phyloP scores from a whole-genome alignment of 2,888 invertebrate species.

The Campopleginae sp. region DNA sequence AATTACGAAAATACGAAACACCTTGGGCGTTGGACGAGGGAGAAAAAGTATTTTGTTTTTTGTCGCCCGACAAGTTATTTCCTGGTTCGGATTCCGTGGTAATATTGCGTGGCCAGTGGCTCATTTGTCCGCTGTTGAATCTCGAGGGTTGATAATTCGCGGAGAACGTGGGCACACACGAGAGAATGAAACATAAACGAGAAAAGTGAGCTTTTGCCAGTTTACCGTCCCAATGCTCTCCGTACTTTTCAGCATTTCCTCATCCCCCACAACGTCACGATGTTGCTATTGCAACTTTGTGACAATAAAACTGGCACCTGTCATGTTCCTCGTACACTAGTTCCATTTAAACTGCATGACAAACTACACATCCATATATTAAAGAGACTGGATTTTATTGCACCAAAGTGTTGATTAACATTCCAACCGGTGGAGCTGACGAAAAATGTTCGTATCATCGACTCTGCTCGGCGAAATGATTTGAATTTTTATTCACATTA shows the following conservation, averaged over 20 bases:
- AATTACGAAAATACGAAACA: conserved; percentile 8
- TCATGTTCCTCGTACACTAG: neutral
- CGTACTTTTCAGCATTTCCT: conserved; percentile 37
- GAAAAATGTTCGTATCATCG: neutral
- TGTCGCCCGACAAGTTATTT: conserved; percentile 10
- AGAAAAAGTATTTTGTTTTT: conserved; percentile 2
- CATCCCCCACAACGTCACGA: conserved; percentile 20
- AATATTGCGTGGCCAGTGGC: conserved; percentile 14
- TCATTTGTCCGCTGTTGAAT: conserved; percentile 57
- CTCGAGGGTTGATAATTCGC: conserved; percentile 52
- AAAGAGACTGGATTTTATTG: neutral
- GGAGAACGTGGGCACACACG: conserved; percentile 40
- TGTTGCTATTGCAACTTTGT: conserved; percentile 40
- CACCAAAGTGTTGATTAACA: neutral
- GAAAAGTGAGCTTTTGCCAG: conserved; percentile 23
- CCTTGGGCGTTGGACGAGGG: neutral
- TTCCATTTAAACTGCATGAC: conserved; percentile 9
- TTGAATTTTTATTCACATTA: neutral
- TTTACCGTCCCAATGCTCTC: neutral
- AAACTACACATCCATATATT: neutral
- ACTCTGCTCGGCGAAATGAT: neutral
- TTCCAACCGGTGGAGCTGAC: neutral
- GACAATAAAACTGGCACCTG: conserved; percentile 14
- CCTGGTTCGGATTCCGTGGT: conserved; percentile 4
- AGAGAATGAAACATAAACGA: conserved; percentile 11